These are phyloP conservation scores for Drosophila orena DNA, from an alignment of 1,140 invertebrate species.

Conservation along the genomic window DNA sequence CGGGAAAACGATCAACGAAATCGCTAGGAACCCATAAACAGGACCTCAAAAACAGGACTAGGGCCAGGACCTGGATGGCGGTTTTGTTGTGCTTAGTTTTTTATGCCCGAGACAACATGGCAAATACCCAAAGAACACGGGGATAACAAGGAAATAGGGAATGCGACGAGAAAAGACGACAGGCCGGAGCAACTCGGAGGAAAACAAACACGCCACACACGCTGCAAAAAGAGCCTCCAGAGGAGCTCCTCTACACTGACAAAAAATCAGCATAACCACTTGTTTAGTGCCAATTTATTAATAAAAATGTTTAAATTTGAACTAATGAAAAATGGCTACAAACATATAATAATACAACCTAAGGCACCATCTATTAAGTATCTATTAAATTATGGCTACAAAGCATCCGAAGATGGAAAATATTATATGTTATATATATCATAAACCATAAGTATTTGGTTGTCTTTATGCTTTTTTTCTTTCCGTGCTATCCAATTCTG, in stretches of 20 bases:
- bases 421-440: too few species aligned
- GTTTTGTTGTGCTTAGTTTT: constrained; percentile 47
- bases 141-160: constrained; percentile 32
- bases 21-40: constrained; percentile 33
- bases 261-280: not conserved
- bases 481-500: constrained; percentile 5
- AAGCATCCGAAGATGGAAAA: too few species aligned
- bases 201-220: constrained; percentile 69
- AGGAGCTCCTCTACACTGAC: constrained; percentile 9
- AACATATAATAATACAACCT: too few species aligned
- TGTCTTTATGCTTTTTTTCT: not conserved
- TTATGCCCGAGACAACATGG: constrained; percentile 38
- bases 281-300: too few species aligned
- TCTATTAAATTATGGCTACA: too few species aligned
- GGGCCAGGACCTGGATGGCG: constrained; percentile 5
- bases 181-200: constrained; percentile 9
- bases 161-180: constrained; percentile 9
- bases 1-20: constrained; percentile 67
- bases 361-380: too few species aligned
- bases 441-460: not conserved
- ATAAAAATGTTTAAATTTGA: too few species aligned
- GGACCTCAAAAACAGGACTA: constrained; percentile 28
- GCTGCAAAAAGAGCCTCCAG: constrained; percentile 6
- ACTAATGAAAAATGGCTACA: too few species aligned
- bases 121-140: constrained; percentile 22